A percentile compares a stretch with the other conserved stretches of the same genome.
phyloP scores from a whole-genome alignment of 2,888 invertebrate genomes.

The Dromius quadrimaculatus region DNA sequence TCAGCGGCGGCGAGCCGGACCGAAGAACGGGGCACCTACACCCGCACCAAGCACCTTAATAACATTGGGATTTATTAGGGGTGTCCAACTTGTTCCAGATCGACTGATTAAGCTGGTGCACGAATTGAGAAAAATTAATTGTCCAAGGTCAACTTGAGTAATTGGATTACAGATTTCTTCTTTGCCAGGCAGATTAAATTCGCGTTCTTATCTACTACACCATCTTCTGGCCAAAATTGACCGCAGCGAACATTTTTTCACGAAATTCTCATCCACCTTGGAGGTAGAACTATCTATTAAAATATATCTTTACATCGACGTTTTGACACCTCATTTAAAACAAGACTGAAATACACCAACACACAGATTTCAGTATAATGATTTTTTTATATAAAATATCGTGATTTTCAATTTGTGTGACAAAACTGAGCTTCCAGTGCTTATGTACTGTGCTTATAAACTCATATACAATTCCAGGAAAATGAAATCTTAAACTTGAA shows the following conservation, averaged over 20 bases:
- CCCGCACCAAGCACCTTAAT: slow-evolving; percentile 6
- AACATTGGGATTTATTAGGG: slow-evolving; percentile 10
- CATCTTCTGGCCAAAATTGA: slow-evolving; percentile 5
- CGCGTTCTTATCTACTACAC: slow-evolving; percentile 6
- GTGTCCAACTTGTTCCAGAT: slow-evolving; percentile 16
- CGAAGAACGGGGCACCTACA: slow-evolving; percentile 12
- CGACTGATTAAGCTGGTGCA: slow-evolving; percentile 2
- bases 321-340: too few species aligned
- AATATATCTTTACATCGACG: too few species aligned
- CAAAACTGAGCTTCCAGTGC: too few species aligned
- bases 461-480: too few species aligned
- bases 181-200: slow-evolving; percentile 13
- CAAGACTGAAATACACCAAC: too few species aligned
- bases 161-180: slow-evolving; percentile 23
- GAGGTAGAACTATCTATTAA: background rate
- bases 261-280: background rate
- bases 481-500: too few species aligned
- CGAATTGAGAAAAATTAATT: slow-evolving; percentile 19
- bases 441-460: too few species aligned
- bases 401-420: too few species aligned
- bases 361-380: too few species aligned
- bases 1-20: slow-evolving; percentile 17
- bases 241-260: background rate
- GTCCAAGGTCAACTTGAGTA: slow-evolving; percentile 18
- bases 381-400: too few species aligned